Evolutionary conservation across 2,797 vertebrate genomes (phyloP).

Genomic region (Merluccius polli): DNA sequence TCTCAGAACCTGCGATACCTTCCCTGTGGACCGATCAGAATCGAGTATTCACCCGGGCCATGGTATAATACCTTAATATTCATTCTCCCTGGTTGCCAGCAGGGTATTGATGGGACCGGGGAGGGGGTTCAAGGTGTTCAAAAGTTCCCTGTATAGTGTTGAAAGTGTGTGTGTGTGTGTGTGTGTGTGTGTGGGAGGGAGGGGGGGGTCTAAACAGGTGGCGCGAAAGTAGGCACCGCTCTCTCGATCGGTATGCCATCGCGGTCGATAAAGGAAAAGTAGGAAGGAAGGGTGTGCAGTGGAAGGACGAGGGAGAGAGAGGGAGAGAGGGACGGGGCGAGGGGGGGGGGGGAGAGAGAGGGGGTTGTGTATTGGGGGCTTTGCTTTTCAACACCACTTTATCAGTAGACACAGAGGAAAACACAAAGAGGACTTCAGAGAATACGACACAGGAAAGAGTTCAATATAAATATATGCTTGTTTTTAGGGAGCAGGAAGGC

Average conservation of each 20-base stretch:
- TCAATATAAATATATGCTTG: slow-evolving; percentile 20
- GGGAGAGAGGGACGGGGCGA: too few relatives aligned
- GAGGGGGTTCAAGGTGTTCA: too few relatives aligned
- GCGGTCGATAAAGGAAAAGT: neutral
- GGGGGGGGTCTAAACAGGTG: neutral
- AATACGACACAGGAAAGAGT: slow-evolving; percentile 26
- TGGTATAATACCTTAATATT: too few relatives aligned
- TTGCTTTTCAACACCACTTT: neutral
- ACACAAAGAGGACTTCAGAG: slow-evolving; percentile 28
- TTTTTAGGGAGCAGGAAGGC: slow-evolving; percentile 24
- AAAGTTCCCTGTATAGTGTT: too few relatives aligned
- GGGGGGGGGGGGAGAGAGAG: slow-evolving; percentile 4
- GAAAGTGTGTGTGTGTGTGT: too few relatives aligned
- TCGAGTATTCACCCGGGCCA: too few relatives aligned
- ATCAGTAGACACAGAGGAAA: slow-evolving; percentile 3
- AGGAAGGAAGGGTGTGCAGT: slow-evolving; percentile 25
- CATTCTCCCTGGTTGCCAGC: too few relatives aligned
- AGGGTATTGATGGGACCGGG: too few relatives aligned
- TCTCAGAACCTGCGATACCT: neutral
- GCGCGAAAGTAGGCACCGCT: neutral
- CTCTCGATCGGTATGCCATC: neutral
- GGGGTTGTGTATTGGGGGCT: slow-evolving; percentile 13
- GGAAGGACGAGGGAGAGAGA: neutral
- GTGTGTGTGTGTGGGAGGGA: neutral
- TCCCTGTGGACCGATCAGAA: neutral